These are phyloP conservation scores for Chroicocephalus ridibundus DNA, from an alignment of 2,113 vertebrate species.

Conservation along the genomic window DNA sequence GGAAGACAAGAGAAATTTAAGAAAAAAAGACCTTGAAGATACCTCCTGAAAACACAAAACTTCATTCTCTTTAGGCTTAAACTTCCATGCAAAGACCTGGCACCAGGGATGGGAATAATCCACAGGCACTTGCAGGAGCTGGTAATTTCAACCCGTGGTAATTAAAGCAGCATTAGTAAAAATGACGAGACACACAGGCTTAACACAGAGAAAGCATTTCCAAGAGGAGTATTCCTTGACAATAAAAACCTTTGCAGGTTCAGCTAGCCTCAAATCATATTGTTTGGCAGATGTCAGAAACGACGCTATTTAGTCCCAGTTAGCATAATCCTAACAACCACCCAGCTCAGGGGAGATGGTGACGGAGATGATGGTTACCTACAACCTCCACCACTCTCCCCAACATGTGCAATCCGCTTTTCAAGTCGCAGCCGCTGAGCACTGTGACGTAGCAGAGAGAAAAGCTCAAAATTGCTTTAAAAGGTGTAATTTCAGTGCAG, in stretches of 20 bases:
- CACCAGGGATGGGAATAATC: background rate
- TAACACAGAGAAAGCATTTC: background rate
- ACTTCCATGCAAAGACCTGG: background rate
- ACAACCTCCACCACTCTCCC: background rate
- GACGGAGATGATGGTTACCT: background rate
- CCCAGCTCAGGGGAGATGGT: background rate
- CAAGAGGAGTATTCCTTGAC: background rate
- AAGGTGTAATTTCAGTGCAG: background rate
- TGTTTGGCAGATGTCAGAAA: background rate
- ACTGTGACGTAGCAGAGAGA: background rate
- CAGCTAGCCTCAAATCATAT: background rate
- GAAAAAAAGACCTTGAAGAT: background rate
- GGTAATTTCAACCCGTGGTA: background rate
- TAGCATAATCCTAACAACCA: background rate
- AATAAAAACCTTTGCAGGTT: background rate
- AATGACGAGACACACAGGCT: background rate
- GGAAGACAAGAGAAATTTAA: background rate
- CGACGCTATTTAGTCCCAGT: rapidly evolving
- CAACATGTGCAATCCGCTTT: background rate
- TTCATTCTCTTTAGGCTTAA: background rate
- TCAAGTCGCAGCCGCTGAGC: background rate
- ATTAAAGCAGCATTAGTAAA: background rate
- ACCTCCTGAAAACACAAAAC: background rate
- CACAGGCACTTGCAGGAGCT: background rate
- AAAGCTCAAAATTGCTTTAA: background rate